phyloP scores from a whole-genome alignment of 2,888 invertebrate genomes.

The Epinotia nisella region DNA sequence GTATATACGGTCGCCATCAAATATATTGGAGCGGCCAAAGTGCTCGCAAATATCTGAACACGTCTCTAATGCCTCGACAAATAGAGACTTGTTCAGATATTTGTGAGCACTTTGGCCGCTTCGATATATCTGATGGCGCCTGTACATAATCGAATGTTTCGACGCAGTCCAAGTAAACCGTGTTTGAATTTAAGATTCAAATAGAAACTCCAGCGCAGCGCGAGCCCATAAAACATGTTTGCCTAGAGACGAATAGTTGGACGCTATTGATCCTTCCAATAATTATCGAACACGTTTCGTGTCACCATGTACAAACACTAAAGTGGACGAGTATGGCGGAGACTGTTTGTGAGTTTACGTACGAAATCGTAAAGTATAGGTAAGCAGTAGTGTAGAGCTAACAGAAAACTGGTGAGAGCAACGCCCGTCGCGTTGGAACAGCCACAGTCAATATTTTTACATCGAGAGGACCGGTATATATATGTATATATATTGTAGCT shows the following conservation, averaged over 20 bases:
- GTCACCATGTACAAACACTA: conserved; percentile 82
- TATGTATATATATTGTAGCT: background rate
- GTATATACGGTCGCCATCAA: too few relatives aligned
- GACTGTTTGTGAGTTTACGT: conserved; percentile 79
- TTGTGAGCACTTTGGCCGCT: too few relatives aligned
- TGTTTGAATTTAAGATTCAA: conserved; percentile 79
- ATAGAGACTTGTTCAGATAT: too few relatives aligned
- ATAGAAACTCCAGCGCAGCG: conserved; percentile 76
- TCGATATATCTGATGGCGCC: too few relatives aligned
- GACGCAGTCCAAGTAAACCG: conserved; percentile 68
- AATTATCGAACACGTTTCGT: conserved; percentile 85
- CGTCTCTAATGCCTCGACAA: too few relatives aligned
- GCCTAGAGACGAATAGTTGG: conserved; percentile 79
- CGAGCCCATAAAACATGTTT: conserved; percentile 79
- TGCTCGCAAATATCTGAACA: too few relatives aligned
- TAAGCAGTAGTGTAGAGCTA: conserved; percentile 80
- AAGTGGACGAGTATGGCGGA: conserved; percentile 76
- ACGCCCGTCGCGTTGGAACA: conserved; percentile 55
- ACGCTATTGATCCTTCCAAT: conserved; percentile 84
- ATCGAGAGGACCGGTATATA: conserved; percentile 53
- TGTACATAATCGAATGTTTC: conserved; percentile 44
- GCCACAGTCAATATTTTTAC: conserved; percentile 47
- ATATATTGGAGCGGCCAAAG: too few relatives aligned
- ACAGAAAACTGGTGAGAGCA: conserved; percentile 73
- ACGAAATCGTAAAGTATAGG: conserved; percentile 77